Evolutionary conservation across 1,140 invertebrate species (phyloP).

Genomic region (Caenorhabditis briggsae): DNA sequence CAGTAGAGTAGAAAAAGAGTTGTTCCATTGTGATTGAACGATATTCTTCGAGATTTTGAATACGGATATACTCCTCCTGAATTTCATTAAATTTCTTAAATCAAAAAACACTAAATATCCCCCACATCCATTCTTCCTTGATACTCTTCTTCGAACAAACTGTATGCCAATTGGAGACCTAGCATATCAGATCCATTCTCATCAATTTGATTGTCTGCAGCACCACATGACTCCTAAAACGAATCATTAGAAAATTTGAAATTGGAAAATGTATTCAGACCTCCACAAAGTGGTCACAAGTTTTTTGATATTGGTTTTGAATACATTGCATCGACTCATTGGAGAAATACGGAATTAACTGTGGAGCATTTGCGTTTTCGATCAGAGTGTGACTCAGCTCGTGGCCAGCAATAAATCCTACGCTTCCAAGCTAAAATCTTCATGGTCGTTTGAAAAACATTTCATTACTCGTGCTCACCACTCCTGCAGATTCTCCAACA

Average conservation of each 20-base stretch:
- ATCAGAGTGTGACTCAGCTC: slow-evolving; percentile 20
- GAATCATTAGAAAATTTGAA: background rate
- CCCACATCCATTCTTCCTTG: background rate
- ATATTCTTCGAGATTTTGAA: background rate
- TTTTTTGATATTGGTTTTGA: slow-evolving; percentile 5
- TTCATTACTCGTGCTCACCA: background rate
- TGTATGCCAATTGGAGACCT: background rate
- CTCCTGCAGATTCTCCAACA: background rate
- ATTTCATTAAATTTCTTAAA: background rate
- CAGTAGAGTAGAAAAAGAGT: slow-evolving; percentile 1
- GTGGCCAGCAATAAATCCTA: background rate
- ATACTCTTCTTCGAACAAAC: background rate
- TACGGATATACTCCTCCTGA: background rate
- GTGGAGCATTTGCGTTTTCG: background rate
- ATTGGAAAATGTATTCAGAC: background rate
- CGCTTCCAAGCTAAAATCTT: background rate
- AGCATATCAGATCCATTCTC: slow-evolving; percentile 8
- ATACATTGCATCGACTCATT: background rate
- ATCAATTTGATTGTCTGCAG: background rate
- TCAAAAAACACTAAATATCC: background rate
- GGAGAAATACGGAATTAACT: slow-evolving; percentile 2
- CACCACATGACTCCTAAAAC: background rate
- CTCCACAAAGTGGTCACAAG: background rate
- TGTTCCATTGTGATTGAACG: background rate
- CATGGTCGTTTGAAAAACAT: background rate